Percentiles rank a stretch among this genome's conserved stretches.
phyloP scores from a whole-genome alignment of 2,888 invertebrate genomes.

The Oxytorus armatus region DNA sequence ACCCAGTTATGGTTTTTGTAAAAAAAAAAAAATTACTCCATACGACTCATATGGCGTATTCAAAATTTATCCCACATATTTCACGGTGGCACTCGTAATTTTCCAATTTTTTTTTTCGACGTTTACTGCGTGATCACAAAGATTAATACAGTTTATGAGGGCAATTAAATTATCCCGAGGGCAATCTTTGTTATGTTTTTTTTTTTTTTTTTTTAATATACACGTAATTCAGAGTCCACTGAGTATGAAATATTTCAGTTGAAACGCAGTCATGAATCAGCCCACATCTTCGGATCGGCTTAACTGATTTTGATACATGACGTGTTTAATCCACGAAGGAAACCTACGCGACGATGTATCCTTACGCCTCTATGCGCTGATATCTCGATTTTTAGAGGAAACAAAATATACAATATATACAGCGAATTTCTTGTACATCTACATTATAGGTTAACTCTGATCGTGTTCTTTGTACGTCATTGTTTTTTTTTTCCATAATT shows the following conservation, averaged over 20 bases:
- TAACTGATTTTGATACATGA: slow-evolving; percentile 50
- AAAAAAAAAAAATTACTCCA: no score
- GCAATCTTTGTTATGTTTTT: neutral
- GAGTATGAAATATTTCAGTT: slow-evolving; percentile 7
- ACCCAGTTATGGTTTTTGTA: no score
- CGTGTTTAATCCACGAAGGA: slow-evolving; percentile 6
- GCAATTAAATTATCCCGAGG: neutral
- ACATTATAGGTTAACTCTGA: no score
- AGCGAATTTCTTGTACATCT: no score
- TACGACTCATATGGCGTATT: no score
- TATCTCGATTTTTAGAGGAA: slow-evolving; percentile 18
- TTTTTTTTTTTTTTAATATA: neutral
- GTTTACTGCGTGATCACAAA: neutral
- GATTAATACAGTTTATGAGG: neutral
- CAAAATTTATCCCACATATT: neutral
- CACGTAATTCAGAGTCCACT: neutral
- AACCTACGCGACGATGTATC: slow-evolving; percentile 1
- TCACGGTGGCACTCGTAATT: slow-evolving; percentile 3
- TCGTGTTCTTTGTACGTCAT: no score
- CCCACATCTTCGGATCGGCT: slow-evolving; percentile 45
- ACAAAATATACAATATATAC: no score
- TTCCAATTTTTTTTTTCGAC: neutral
- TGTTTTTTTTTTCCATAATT: slow-evolving; percentile 6
- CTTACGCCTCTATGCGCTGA: neutral
- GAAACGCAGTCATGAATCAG: slow-evolving; percentile 35